Conservation (phyloP, 2,888 invertebrate genomes). For the Steinernema scapterisci region DNA sequence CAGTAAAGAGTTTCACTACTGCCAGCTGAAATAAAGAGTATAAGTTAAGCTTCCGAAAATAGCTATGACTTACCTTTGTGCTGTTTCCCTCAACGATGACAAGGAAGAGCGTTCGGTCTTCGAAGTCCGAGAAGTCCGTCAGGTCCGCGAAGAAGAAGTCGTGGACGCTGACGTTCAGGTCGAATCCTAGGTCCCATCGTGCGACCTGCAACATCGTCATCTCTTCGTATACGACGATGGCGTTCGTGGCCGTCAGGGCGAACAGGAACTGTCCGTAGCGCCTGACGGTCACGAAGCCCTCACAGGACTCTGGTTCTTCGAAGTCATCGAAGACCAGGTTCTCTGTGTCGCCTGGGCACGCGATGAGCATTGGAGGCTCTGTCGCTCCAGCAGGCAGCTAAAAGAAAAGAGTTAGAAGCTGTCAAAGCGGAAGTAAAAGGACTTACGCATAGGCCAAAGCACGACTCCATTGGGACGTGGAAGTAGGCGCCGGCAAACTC, state of each 20-base stretch:
- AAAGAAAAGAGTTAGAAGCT: not conserved
- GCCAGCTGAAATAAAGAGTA: not conserved
- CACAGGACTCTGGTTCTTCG: not conserved
- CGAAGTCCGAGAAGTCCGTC: not conserved
- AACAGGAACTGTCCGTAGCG: not conserved
- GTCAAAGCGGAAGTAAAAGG: not conserved
- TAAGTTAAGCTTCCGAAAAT: not conserved
- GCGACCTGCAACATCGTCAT: not conserved
- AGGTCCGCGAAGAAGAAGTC: constrained; percentile 4
- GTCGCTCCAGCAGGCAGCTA: not conserved
- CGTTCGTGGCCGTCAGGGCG: not conserved
- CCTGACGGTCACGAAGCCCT: not conserved
- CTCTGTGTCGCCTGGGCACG: not conserved
- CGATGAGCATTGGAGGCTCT: not conserved
- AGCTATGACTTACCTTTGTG: not conserved
- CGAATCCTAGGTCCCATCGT: not conserved
- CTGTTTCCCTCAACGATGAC: not conserved
- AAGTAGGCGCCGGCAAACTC: not conserved
- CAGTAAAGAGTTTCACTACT: not conserved
- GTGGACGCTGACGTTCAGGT: not conserved
- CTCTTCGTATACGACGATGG: not conserved
- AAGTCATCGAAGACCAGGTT: not conserved
- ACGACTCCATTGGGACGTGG: not conserved
- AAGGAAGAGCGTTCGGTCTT: not conserved
- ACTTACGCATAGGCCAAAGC: not conserved